phyloP scores from a whole-genome alignment of 2,113 vertebrate genomes.

The Mionectes macconnelli region DNA sequence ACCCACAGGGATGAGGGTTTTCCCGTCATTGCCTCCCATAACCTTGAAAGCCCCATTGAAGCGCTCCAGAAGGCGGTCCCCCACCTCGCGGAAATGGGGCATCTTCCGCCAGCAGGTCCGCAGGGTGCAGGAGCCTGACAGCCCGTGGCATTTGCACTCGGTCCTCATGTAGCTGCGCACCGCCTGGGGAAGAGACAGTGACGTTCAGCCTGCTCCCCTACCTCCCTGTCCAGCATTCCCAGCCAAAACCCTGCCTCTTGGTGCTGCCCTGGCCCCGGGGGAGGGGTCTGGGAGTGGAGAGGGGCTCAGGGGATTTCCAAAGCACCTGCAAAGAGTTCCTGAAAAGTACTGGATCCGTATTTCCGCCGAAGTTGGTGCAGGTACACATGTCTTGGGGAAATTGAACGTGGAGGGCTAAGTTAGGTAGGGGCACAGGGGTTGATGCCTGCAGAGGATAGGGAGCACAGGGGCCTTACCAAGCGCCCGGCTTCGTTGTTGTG shows the following conservation, averaged over 20 bases:
- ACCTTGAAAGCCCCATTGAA: slow-evolving; percentile 96
- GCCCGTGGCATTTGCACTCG: slow-evolving; percentile 96
- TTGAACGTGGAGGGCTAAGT: neutral
- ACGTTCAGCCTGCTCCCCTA: neutral
- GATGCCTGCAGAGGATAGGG: neutral
- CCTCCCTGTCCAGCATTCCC: neutral
- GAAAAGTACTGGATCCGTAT: neutral
- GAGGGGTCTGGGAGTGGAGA: neutral
- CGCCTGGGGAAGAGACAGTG: slow-evolving; percentile 71
- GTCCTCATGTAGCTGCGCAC: slow-evolving; percentile 94
- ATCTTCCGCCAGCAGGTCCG: slow-evolving; percentile 98
- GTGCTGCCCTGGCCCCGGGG: neutral
- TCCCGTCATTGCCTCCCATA: slow-evolving; percentile 96
- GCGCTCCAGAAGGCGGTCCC: slow-evolving; percentile 88
- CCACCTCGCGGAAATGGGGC: slow-evolving; percentile 94
- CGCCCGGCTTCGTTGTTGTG: slow-evolving; percentile 96
- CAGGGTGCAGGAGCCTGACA: slow-evolving; percentile 94
- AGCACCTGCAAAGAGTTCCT: neutral
- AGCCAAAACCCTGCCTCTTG: neutral
- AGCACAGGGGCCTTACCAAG: slow-evolving; percentile 74
- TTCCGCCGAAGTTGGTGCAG: neutral
- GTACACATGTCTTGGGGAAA: neutral
- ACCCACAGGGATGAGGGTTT: slow-evolving; percentile 90
- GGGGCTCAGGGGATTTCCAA: neutral
- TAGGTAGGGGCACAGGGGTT: rapidly evolving